Evolutionary conservation across 2,888 invertebrate genomes (phyloP).

Genomic region (Coelogynopora nodosa): DNA sequence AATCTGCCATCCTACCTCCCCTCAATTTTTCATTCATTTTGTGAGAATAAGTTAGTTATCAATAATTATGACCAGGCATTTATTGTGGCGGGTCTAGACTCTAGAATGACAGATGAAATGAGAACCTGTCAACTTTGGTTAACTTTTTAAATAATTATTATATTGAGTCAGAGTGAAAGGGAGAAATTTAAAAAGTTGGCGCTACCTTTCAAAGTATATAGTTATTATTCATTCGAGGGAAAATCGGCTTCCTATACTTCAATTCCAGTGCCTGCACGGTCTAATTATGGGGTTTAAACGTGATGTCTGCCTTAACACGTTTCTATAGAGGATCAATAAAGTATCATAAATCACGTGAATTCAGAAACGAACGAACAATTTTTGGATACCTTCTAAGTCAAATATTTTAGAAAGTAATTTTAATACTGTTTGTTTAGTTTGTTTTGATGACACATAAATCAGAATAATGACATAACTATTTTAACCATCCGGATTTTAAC

Average conservation of each 20-base stretch:
- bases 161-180: background rate
- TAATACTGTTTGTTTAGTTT: too few species aligned
- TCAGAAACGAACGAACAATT: too few species aligned
- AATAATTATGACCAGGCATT: background rate
- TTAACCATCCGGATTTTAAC: too few species aligned
- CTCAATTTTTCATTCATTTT: background rate
- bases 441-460: too few species aligned
- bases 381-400: too few species aligned
- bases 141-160: background rate
- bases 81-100: background rate
- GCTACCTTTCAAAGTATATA: background rate
- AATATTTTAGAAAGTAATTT: too few species aligned
- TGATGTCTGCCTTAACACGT: too few species aligned
- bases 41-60: background rate
- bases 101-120: background rate
- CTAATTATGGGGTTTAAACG: too few species aligned
- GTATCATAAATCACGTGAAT: too few species aligned
- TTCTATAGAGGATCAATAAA: too few species aligned
- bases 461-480: too few species aligned
- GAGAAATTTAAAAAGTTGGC: background rate
- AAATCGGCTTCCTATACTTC: background rate
- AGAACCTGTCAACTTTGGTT: slow-evolving; percentile 6
- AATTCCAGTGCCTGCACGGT: too few species aligned
- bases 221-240: background rate
- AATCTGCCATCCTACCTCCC: background rate